Base-by-base conservation (phyloP, 2,113 vertebrate genomes). In the Vidua macroura region DNA sequence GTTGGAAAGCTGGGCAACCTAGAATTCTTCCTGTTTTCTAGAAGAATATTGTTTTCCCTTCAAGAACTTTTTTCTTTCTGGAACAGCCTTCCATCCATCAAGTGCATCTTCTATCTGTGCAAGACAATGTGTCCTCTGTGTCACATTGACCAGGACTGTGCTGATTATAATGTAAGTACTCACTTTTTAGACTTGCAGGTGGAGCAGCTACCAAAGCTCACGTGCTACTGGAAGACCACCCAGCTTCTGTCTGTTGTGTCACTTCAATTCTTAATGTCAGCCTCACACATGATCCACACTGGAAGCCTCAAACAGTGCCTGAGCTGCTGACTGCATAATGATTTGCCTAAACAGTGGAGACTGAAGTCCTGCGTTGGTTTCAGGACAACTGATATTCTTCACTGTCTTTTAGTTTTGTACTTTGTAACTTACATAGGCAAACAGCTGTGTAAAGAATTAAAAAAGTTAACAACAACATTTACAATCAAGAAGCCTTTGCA, bases 91-190 rank as follows among this genome's bases (percentile, higher is more conserved):
- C 15, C 30, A 70, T 35, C 48, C 33, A 10, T 44, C 20, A n/a
- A 55, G 52, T 8, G 28, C 20, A 9, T n/a, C 56, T 88, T 72
- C 48, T 31, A 7, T 25, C 20, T 7, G 0, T 59, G 60, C 52
- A 49, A 66, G 51, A 53, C 49, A 16, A 3, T 1, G 6, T 10
- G 8, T 63, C 73, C 48, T 59, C 2, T 13, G 11, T 55, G 35
- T 60, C 73, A 28, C 31, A 6, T 3, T 53, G 82, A 3, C 66
- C 13, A 3, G 24, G 5, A 13, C 30, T 56, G 22, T 33, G 33
- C 19, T 0, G 1, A 5, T 22, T 35, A 0, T 9, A 60, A 8
- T 10, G 39, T 9, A 11, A 35, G 11, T 15, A 3, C 22, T 69
- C 49, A 13, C 24, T 80, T n/a, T 78, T 33, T 44, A 53, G 53